Base-by-base conservation (phyloP, 2,888 invertebrate species). In the Penaeus monodon region DNA sequence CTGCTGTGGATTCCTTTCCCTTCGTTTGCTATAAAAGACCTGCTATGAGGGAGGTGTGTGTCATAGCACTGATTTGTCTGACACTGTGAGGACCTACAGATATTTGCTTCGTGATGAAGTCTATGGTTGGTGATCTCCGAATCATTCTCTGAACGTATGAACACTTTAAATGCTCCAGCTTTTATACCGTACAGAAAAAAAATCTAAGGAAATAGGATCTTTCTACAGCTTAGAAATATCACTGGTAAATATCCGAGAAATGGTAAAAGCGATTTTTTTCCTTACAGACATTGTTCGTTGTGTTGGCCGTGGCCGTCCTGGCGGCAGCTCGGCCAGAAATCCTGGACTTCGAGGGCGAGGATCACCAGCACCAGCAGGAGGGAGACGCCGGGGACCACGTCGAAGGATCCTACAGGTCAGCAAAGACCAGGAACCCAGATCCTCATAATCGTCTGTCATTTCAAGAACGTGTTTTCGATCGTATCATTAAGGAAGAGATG, bases 361-460 rank as follows among this genome's bases (percentile, higher is more conserved):
- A 77, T 33, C 77, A 77, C 12, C 20, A 57, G 7, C 38, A 44
- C 10, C n/a, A n/a, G n/a, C n/a, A 77, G 77, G 77, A 77, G 44
- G 44, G 44, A 27, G 24, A 73, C 20, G 73, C 73, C 29, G 73
- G 73, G 22, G 73, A 73, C 7, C 22, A 68, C 27, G 68, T 68
- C 3, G 68, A 73, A 38, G 73, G 73, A 22, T 73, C 73, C 17
- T 73, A 73, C 73, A 73, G 73, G 73, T 73, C 33, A 73, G 73
- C 20, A n/a, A 29, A 27, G 12, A 10, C 7, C 66, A 29, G 20
- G 20, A n/a, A 27, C 3, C 10, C 22, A 24, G n/a, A 57, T 27
- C n/a, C 76, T 29, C 57, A 76, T 29, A 49, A 29, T 27, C 66
- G n/a, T 81, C 68, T 76, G 49, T 80, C 57, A 88, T 84, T n/a